Evolutionary conservation across 2,888 invertebrate species (phyloP).

Genomic region (Trichogramma evanescens): DNA sequence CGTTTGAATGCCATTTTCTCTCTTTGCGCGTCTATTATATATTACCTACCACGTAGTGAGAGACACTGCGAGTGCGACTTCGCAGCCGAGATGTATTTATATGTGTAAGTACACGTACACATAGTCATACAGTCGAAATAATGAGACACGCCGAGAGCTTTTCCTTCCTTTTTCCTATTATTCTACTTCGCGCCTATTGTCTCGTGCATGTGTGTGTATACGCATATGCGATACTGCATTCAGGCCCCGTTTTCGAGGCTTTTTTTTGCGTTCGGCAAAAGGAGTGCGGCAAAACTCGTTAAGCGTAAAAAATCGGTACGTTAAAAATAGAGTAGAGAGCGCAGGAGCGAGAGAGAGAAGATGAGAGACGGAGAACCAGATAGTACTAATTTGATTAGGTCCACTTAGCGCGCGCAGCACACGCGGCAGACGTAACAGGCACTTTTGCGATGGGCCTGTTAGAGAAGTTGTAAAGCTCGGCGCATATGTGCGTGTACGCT

Average conservation of each 20-base stretch:
- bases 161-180: background rate
- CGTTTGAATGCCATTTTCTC: background rate
- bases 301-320: conserved; percentile 23
- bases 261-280: background rate
- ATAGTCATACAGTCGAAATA: conserved; percentile 6
- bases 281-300: conserved; percentile 5
- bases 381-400: conserved; percentile 46
- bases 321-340: conserved; percentile 44
- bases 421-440: conserved; percentile 27
- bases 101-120: background rate
- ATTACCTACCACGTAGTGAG: too few relatives aligned
- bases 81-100: conserved; percentile 5
- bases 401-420: conserved; percentile 38
- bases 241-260: too few relatives aligned
- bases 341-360: too few relatives aligned
- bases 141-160: conserved; percentile 14
- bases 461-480: too few relatives aligned
- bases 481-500: too few relatives aligned
- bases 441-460: too few relatives aligned
- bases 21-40: background rate
- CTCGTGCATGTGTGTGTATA: background rate
- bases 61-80: background rate
- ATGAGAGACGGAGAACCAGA: too few relatives aligned
- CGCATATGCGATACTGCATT: too few relatives aligned
- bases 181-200: conserved; percentile 18